phyloP scores from a whole-genome alignment of 2,888 invertebrate species.

The Dicyrtoma fusca region DNA sequence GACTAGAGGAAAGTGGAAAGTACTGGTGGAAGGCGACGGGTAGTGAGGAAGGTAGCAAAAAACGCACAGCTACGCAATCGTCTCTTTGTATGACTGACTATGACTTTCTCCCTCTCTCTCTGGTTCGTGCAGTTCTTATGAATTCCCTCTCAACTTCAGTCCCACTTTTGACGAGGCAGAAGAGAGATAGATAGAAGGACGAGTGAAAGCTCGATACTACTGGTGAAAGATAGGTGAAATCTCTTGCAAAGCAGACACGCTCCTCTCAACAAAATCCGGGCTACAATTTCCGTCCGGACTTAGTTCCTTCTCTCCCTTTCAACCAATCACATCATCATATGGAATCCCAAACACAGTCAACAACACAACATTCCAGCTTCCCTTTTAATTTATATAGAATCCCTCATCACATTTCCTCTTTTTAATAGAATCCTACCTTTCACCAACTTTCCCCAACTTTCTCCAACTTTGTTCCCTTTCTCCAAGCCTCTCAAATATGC shows the following conservation, averaged over 20 bases:
- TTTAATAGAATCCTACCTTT: neutral
- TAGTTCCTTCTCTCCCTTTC: slow-evolving; percentile 3
- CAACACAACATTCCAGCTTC: neutral
- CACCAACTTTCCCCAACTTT: slow-evolving; percentile 1
- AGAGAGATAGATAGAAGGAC: neutral
- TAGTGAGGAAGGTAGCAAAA: too few relatives aligned
- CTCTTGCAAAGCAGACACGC: neutral
- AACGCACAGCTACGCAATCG: too few relatives aligned
- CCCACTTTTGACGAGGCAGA: neutral
- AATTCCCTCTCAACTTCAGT: too few relatives aligned
- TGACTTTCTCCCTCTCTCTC: too few relatives aligned
- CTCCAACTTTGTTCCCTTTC: slow-evolving; percentile 4
- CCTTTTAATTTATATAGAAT: neutral
- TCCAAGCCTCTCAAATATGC: too few relatives aligned
- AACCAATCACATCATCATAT: neutral
- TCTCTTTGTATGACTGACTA: too few relatives aligned
- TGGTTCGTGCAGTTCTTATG: too few relatives aligned
- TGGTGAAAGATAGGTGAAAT: too few relatives aligned
- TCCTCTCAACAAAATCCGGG: slow-evolving; percentile 7
- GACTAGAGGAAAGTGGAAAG: too few relatives aligned
- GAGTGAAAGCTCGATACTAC: neutral
- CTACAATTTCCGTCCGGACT: slow-evolving; percentile 1
- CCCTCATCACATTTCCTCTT: too few relatives aligned
- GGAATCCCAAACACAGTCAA: neutral
- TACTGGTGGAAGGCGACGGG: too few relatives aligned